Evolutionary conservation across 1,140 invertebrate genomes (phyloP), one percentile per base, ranked within the genome.

Genomic region (Drosophila sucinea): DNA sequence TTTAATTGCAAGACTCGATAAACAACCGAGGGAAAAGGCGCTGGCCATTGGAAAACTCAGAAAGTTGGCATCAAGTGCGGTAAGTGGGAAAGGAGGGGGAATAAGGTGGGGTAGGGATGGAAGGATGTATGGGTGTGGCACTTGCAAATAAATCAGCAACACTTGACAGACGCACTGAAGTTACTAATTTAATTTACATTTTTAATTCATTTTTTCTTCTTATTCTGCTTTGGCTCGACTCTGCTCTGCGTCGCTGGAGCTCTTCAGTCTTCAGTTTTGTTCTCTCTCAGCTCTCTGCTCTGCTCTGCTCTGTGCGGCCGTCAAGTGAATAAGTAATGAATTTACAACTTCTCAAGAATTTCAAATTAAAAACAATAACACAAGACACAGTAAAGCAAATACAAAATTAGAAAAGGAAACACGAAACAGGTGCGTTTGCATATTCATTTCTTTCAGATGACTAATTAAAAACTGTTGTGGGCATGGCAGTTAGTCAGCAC

Each of bases 321-420:
- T 89, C 84, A 89, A 89, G 84, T 84, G 84, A 89, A 89, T 89
- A 89, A 89, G 84, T 89, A 89, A 89, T 89, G 84, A 89, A 89
- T 89, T 89, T 90, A 90, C 81, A 89, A 89, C 84, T 89, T 89
- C 77, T 81, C 71, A 87, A 89, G 84, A 89, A 89, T 89, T 89
- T 89, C 84, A 89, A 89, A 89, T 89, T 89, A 89, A 89, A 87
- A 89, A 89, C 84, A 89, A 89, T 89, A 89, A 89, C 84, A 89
- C 79, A 79, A 86, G 82, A 75, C 68, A 74, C 68, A 68, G 64
- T 63, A 60, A 66, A 60, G 70, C 70, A 69, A 80, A 79, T 64
- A 58, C 47, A 77, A 87, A 77, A 63, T 67, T 67, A 41, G 47
- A 71, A 71, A 64, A 51, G 54, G 62, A 68, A 89, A 74, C 75